Evolutionary conservation across 2,888 invertebrate genomes (phyloP).

Genomic region (Platycnemis pennipes): DNA sequence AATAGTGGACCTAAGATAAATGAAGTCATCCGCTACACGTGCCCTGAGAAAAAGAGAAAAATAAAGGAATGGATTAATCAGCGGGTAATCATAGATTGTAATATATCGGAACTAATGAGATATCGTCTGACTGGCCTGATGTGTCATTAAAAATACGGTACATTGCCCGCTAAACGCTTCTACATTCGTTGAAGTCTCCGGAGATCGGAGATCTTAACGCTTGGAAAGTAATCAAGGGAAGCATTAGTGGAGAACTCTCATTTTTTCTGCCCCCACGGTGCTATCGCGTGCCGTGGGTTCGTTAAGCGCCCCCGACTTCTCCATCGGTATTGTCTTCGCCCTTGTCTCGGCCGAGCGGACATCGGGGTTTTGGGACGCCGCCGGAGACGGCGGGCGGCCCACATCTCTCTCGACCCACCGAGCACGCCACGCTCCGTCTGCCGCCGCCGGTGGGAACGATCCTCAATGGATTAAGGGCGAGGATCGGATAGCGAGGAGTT

Average conservation of each 20-base stretch:
- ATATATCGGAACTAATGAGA: too few species aligned
- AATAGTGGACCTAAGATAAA: too few species aligned
- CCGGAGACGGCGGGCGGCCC: not conserved
- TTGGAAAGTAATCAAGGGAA: not conserved
- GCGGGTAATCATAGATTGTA: too few species aligned
- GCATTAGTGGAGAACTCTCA: not conserved
- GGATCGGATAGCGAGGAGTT: not conserved
- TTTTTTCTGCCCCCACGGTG: not conserved
- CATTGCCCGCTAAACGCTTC: too few species aligned
- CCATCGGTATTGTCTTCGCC: not conserved
- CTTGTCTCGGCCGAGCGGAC: not conserved
- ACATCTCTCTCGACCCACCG: constrained; percentile 4
- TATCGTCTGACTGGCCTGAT: too few species aligned
- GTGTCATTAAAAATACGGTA: too few species aligned
- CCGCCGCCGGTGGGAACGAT: not conserved
- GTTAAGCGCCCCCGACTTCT: not conserved
- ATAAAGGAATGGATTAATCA: too few species aligned
- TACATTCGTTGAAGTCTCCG: not conserved
- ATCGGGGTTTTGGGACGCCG: not conserved
- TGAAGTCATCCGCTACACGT: too few species aligned
- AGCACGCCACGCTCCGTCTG: not conserved
- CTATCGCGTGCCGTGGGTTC: not conserved
- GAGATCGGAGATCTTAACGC: not conserved
- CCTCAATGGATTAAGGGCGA: not conserved
- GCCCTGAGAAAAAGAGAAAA: too few species aligned